A percentile compares a stretch with the other conserved stretches of the same genome.
These are phyloP conservation scores for Tauraco erythrolophus DNA, from an alignment of 2,113 vertebrate species.

Conservation along the genomic window DNA sequence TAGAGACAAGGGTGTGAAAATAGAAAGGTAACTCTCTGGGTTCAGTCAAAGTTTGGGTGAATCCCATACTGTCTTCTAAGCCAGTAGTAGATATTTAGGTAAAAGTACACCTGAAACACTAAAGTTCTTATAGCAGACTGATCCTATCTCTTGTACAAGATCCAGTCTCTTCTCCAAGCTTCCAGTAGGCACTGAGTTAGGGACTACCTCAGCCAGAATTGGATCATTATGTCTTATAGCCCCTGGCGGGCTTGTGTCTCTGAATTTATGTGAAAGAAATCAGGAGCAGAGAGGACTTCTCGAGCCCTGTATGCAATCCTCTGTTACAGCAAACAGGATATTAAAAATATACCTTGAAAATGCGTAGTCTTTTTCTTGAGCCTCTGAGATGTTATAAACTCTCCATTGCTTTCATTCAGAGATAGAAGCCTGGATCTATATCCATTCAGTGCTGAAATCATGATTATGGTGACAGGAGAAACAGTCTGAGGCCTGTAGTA, in stretches of 20 bases:
- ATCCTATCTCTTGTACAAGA: neutral
- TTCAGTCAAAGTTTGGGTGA: neutral
- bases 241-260: neutral
- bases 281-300: neutral
- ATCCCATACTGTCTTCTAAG: neutral
- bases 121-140: neutral
- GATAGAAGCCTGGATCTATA: neutral
- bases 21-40: neutral
- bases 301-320: neutral
- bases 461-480: neutral
- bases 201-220: neutral
- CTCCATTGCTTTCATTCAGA: neutral
- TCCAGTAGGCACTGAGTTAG: neutral
- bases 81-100: neutral
- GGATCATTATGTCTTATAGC: neutral
- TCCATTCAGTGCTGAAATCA: neutral
- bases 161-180: neutral
- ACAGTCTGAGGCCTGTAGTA: neutral
- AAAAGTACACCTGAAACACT: neutral
- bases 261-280: neutral
- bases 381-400: neutral
- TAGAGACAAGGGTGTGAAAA: neutral
- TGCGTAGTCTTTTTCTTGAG: neutral
- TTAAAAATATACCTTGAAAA: neutral
- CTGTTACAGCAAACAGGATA: neutral